Base-by-base conservation (phyloP, 2,888 invertebrate species). In the Andrena flavipes region DNA sequence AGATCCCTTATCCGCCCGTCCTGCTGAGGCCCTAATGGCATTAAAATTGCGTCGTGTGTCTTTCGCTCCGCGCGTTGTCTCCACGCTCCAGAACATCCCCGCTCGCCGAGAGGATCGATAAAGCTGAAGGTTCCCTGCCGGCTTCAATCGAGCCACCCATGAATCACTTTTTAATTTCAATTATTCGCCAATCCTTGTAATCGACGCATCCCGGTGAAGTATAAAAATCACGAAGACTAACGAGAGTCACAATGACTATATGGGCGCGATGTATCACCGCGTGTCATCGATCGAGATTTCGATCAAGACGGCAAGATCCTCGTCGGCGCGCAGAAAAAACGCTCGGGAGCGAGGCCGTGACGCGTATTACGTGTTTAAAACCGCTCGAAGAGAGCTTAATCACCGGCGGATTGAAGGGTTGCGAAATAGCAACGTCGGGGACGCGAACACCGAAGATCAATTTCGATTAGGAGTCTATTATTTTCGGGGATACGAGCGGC, bases 1-100 rank as follows among this genome's bases (percentile, higher is more conserved):
- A 6, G 33, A 49, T 49, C 26, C 16, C 62, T 62, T 49, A 30
- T 49, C 62, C 62, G 20, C 20, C 20, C 63, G 60, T 30, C 51
- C 51, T 20, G 20, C 68, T 54, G 33, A n/a, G n/a, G 35, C 49
- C 48, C 59, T 70, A 70, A 70, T 59, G 70, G 54, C 54, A 68
- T 68, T 51, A 68, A 68, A 68, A 54, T 68, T 54, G 23, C 54
- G 8, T 13, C 23, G 51, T 20, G 67, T 35, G 13, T 33, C 54
- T 33, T 54, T 49, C 20, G 3, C 42, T 42, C 42, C 13, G 54
- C 54, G 20, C 23, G 20, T 10, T 20, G 8, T 0, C 20, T n/a
- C 54, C 0, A 8, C 54, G 1, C n/a, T n/a, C 20, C 54, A 3
- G 20, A 10, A 7, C 8, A 10, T 54, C 54, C 20, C 54, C 8